Percentiles rank a stretch among this genome's conserved stretches.
Evolutionary conservation across 2,113 vertebrate genomes (phyloP).

Genomic region (Alosa alosa): DNA sequence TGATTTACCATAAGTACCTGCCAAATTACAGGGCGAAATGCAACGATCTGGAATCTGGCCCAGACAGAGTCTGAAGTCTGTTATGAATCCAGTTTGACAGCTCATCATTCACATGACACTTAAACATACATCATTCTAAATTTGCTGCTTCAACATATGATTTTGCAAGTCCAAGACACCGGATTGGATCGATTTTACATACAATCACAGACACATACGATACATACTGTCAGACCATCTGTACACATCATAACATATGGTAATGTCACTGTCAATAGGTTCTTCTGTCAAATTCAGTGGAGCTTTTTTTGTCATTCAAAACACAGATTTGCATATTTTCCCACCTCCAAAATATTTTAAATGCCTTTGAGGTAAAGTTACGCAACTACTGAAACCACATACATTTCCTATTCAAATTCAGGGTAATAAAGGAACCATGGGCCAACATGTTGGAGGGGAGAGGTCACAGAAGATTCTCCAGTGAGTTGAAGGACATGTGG

Average conservation of each 20-base stretch:
- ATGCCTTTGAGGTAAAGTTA: not conserved
- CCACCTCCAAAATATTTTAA: not conserved
- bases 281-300: not conserved
- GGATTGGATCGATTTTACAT: not conserved
- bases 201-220: not conserved
- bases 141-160: not conserved
- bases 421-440: not conserved
- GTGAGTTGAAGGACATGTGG: not conserved
- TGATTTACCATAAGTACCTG: not conserved
- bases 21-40: not conserved
- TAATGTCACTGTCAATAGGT: not conserved
- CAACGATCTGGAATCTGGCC: not conserved
- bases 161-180: not conserved
- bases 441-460: not conserved
- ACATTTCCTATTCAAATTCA: not conserved
- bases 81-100: slow-evolving; percentile 11
- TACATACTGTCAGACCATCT: not conserved
- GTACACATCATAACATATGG: not conserved
- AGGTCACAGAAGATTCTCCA: not conserved
- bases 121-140: not conserved
- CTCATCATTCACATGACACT: not conserved
- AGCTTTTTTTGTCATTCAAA: not conserved
- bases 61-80: not conserved
- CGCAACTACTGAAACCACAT: not conserved
- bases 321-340: not conserved